phyloP scores from a whole-genome alignment of 2,797 vertebrate genomes.

The Distichodus sexfasciatus region DNA sequence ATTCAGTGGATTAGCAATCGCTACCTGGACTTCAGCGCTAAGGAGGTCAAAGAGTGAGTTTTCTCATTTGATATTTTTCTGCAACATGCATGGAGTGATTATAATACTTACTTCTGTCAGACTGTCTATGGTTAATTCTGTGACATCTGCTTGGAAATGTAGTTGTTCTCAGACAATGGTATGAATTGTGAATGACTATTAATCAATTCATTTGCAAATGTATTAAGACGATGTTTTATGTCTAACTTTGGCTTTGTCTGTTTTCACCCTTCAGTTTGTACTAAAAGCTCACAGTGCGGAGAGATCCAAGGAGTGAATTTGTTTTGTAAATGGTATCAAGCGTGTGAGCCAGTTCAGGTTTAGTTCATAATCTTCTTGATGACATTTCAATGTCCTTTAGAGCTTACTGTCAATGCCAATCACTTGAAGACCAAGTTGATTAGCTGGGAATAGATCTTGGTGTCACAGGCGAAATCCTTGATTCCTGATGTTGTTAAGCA shows the following conservation, averaged over 20 bases:
- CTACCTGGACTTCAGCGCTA: slow-evolving; percentile 95
- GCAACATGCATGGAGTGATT: no score
- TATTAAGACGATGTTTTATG: neutral
- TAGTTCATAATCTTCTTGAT: slow-evolving; percentile 69
- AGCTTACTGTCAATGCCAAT: slow-evolving; percentile 71
- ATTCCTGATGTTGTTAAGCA: slow-evolving; percentile 6
- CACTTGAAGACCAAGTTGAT: slow-evolving; percentile 48
- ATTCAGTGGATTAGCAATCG: slow-evolving; percentile 99
- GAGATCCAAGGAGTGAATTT: slow-evolving; percentile 17
- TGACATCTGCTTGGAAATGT: no score
- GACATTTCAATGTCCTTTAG: slow-evolving; percentile 58
- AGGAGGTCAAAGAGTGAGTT: slow-evolving; percentile 96
- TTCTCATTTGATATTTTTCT: no score
- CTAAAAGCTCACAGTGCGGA: neutral
- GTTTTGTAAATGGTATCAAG: slow-evolving; percentile 46
- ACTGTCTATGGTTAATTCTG: no score
- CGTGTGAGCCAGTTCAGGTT: slow-evolving; percentile 47
- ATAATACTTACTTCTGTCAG: no score
- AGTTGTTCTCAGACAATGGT: no score
- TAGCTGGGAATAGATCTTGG: slow-evolving; percentile 49
- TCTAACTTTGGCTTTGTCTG: neutral
- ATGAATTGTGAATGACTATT: no score
- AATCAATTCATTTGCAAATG: no score
- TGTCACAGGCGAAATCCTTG: neutral
- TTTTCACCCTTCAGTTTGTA: neutral